A percentile compares a stretch with the other conserved stretches of the same genome.
phyloP scores from a whole-genome alignment of 2,797 vertebrate genomes.

The Falco cherrug region DNA sequence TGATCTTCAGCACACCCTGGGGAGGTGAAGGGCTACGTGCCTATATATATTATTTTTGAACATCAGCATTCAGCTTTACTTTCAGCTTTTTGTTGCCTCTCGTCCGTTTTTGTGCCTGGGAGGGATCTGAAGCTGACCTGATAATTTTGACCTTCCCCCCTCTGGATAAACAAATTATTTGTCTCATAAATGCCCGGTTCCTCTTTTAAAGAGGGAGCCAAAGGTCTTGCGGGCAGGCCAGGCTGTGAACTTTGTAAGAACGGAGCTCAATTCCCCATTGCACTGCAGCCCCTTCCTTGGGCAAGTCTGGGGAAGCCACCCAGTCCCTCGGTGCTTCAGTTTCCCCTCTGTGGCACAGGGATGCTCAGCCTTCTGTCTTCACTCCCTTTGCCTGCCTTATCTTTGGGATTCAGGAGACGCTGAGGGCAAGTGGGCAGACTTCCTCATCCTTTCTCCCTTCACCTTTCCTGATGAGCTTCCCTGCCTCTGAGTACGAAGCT shows the following conservation, averaged over 20 bases:
- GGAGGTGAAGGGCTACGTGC: background rate
- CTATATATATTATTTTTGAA: accelerated
- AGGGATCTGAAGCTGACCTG: accelerated
- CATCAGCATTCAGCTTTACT: background rate
- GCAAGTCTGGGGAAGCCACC: background rate
- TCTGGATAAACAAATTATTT: background rate
- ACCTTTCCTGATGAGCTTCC: background rate
- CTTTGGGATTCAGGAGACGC: background rate
- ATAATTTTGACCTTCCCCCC: background rate
- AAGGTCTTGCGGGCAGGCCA: background rate
- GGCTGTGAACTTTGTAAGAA: background rate
- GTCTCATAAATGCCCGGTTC: background rate
- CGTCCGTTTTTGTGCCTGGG: background rate
- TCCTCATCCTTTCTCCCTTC: background rate
- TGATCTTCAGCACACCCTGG: accelerated
- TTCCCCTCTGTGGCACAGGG: background rate
- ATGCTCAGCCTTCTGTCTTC: background rate
- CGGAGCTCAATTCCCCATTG: accelerated
- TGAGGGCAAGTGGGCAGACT: background rate
- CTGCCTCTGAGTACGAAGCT: accelerated
- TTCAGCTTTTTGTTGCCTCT: background rate
- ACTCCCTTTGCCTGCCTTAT: background rate
- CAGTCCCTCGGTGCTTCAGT: background rate
- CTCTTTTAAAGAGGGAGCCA: background rate
- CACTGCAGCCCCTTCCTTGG: background rate